phyloP scores from a whole-genome alignment of 2,797 vertebrate species.

The Oreonectes daqikongensis region DNA sequence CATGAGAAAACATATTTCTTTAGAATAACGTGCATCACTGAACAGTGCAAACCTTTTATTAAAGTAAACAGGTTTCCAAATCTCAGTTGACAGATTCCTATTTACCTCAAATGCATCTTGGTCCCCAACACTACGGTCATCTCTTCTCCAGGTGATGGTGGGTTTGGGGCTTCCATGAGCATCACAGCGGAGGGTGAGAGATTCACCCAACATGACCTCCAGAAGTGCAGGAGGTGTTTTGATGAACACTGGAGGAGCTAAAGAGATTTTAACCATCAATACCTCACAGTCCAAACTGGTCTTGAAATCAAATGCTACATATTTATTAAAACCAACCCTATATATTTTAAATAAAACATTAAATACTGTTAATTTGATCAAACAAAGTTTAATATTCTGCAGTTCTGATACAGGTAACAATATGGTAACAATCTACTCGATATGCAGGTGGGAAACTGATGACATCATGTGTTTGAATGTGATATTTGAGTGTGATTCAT shows the following conservation, averaged over 20 bases:
- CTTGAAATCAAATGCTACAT: background rate
- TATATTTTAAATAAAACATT: too few species aligned
- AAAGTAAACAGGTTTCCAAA: constrained; percentile 7
- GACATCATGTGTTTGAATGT: background rate
- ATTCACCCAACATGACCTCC: constrained; percentile 83
- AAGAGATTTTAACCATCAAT: constrained; percentile 45
- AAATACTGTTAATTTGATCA: background rate
- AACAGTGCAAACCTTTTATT: background rate
- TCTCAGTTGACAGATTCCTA: background rate
- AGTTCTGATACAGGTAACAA: background rate
- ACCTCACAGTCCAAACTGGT: background rate
- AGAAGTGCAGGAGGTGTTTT: constrained; percentile 85
- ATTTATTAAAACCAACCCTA: background rate
- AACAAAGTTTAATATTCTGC: background rate
- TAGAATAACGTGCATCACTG: background rate
- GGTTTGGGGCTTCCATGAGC: constrained; percentile 90
- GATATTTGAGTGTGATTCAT: too few species aligned
- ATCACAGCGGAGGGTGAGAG: constrained; percentile 84
- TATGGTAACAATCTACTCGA: too few species aligned
- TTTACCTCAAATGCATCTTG: constrained; percentile 84
- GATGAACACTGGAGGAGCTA: constrained; percentile 90
- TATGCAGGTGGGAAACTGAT: too few species aligned
- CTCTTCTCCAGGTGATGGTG: constrained; percentile 86
- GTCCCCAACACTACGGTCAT: constrained; percentile 75
- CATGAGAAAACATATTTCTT: background rate